Evolutionary conservation across 1,140 invertebrate species (phyloP).

Genomic region (Drosophila biarmipes): DNA sequence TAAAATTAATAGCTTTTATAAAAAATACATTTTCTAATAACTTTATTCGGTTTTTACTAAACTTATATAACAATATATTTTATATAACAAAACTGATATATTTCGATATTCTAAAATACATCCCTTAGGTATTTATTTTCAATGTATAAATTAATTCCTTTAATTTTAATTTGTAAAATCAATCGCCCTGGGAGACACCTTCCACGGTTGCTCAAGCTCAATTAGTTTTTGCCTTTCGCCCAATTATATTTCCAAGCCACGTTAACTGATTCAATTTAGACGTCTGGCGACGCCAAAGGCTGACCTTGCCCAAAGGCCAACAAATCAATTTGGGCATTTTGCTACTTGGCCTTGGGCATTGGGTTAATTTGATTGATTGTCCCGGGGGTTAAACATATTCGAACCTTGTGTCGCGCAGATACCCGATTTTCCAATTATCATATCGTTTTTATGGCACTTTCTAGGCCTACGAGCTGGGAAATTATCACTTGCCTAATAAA

Average conservation of each 20-base stretch:
- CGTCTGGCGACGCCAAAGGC: constrained; percentile 1
- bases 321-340: constrained; percentile 35
- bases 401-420: background rate
- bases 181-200: background rate
- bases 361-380: constrained; percentile 61
- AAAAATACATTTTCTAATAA: no score
- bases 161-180: background rate
- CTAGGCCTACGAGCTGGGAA: background rate
- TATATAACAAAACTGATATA: no score
- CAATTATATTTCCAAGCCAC: constrained; percentile 23
- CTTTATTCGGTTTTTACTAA: no score
- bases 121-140: background rate
- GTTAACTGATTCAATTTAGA: constrained; percentile 35
- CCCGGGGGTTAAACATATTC: constrained; percentile 16
- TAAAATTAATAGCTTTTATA: background rate
- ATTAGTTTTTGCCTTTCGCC: constrained; percentile 39
- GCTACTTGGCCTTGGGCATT: constrained; percentile 29
- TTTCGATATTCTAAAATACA: no score
- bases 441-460: background rate
- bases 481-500: constrained; percentile 57
- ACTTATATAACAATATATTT: no score
- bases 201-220: constrained; percentile 6
- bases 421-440: constrained; percentile 18
- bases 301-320: constrained; percentile 37
- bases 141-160: background rate